Base-by-base conservation (phyloP, 1,140 invertebrate species). In the Platyscapa corneri region DNA sequence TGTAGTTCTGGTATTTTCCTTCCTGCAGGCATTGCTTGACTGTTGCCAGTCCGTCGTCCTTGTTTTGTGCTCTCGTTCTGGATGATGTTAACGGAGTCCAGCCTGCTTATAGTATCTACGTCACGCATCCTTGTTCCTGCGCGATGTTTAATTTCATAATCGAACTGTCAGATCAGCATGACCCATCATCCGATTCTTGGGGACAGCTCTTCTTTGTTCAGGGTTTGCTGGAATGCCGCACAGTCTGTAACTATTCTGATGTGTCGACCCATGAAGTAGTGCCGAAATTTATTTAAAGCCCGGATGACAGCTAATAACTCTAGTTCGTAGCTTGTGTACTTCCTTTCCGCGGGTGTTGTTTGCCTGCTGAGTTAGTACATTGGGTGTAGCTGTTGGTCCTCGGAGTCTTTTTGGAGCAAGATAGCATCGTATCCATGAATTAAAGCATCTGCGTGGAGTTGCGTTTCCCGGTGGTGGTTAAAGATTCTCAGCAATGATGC, bases 401-500 rank as follows among this genome's bases (percentile, higher is more conserved):
- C 56, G 3, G 7, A 5, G 6, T 20, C 5, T 23, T n/a, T 23
- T 64, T 64, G 56, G 5, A 64, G 20, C 7, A 64, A 5, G 18
- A 64, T 64, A 3, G 56, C 56, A n/a, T 16, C 56, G 7, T 12
- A n/a, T 64, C 56, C 56, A 23, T 64, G 6, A 6, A 67, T n/a
- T 1, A 6, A 32, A 5, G 30, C 65, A 32, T 67, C 30, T n/a
- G 30, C 30, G 39, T 90, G 87, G 18, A 93, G 37, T 42, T 89
- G 83, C 1, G 83, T 88, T 23, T 70, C 72, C 37, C 74, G 46
- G 1, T 65, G 32, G 1, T 75, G 56, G 27, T 70, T 34, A 37
- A 75, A 86, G 27, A 88, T 56, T 37, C 70, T 74, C 8, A 87
- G 32, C 0, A 85, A 81, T 7, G 39, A 23, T 3, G 18, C 77